A percentile compares a stretch with the other conserved stretches of the same genome.
These are phyloP conservation scores for Pogonophryne albipinna DNA, from an alignment of 2,797 vertebrate species.

Conservation along the genomic window DNA sequence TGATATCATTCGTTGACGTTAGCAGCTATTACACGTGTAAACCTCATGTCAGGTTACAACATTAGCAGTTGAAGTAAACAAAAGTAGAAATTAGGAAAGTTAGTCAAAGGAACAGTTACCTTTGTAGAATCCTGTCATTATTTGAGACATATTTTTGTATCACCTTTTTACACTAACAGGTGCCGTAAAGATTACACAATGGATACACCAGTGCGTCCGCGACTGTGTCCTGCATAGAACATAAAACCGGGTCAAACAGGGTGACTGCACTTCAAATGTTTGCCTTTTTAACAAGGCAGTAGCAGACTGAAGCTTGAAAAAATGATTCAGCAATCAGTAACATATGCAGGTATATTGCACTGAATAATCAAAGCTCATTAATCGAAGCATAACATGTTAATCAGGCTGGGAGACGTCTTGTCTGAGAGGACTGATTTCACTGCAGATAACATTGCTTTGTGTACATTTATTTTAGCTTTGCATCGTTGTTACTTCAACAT, in stretches of 20 bases:
- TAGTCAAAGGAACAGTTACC: too few species aligned
- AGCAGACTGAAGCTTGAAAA: background rate
- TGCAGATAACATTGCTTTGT: conserved; percentile 22
- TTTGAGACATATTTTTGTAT: too few species aligned
- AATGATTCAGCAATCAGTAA: conserved; percentile 50
- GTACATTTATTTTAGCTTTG: conserved; percentile 13
- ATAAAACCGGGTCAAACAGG: background rate
- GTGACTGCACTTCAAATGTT: background rate
- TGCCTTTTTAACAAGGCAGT: conserved; percentile 1
- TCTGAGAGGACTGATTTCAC: conserved; percentile 30
- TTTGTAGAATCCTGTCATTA: too few species aligned
- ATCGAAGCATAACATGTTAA: conserved; percentile 39
- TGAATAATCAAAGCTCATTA: conserved; percentile 57
- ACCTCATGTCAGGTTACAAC: too few species aligned
- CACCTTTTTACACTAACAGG: too few species aligned
- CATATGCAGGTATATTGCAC: conserved; percentile 55
- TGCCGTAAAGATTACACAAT: too few species aligned
- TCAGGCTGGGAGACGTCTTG: conserved; percentile 26
- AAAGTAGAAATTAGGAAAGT: too few species aligned
- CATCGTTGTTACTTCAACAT: background rate
- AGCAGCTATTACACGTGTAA: too few species aligned
- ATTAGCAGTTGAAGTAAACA: too few species aligned
- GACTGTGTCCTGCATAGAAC: too few species aligned
- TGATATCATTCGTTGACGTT: too few species aligned
- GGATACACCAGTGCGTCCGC: too few species aligned